Conservation (phyloP, 2,888 invertebrate genomes). For the Apamea crenata region DNA sequence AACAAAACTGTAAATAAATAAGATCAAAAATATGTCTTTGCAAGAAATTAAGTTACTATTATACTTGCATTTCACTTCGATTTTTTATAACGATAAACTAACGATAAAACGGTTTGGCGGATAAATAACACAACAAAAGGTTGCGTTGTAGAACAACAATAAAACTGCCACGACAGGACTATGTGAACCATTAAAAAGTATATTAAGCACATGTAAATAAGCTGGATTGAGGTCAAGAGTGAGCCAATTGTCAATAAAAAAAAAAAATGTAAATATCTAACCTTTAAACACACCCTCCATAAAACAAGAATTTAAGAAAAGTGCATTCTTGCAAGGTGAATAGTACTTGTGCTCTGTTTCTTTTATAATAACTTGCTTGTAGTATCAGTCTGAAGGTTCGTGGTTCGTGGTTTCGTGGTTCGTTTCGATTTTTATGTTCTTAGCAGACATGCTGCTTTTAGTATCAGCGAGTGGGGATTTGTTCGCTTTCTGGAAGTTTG, state of each 20-base stretch:
- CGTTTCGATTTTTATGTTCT: background rate
- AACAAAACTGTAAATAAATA: slow-evolving; percentile 4
- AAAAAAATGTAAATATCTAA: slow-evolving; percentile 1
- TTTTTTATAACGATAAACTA: background rate
- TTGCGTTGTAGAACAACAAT: background rate
- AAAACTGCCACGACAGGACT: background rate
- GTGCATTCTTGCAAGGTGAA: background rate
- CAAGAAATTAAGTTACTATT: slow-evolving; percentile 24
- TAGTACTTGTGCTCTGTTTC: background rate
- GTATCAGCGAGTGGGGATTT: background rate
- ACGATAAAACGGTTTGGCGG: too few relatives aligned
- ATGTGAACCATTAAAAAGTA: background rate
- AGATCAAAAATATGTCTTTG: background rate
- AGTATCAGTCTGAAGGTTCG: background rate
- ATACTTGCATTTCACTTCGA: slow-evolving; percentile 47
- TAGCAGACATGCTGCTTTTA: too few relatives aligned
- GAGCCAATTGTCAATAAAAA: too few relatives aligned
- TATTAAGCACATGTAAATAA: background rate
- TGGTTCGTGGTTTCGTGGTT: too few relatives aligned
- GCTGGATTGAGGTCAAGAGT: too few relatives aligned
- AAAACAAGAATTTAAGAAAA: background rate
- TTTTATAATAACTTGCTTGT: background rate
- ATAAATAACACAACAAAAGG: background rate
- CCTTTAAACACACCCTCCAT: background rate
- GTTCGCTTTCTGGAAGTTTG: background rate